Evolutionary conservation across 2,797 vertebrate species (phyloP).

Genomic region (Malurus leucopterus): DNA sequence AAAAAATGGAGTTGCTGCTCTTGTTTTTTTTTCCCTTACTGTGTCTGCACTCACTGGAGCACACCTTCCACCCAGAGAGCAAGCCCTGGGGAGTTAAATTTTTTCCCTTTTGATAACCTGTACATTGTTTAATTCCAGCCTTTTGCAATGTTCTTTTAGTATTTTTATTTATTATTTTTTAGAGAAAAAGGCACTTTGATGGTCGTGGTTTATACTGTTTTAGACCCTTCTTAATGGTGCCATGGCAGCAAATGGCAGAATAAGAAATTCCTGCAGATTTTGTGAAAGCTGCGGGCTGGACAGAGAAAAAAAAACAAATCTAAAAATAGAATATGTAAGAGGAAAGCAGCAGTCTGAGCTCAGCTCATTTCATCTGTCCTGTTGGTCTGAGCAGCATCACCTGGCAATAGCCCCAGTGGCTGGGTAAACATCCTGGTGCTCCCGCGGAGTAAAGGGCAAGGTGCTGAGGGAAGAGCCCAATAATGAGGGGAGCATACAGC

Average conservation of each 20-base stretch:
- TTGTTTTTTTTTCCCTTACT: not conserved
- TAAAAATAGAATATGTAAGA: not conserved
- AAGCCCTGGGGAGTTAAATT: not conserved
- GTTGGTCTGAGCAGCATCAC: not conserved
- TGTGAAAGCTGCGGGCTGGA: not conserved
- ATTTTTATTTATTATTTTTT: not conserved
- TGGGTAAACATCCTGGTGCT: not conserved
- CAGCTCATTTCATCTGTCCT: not conserved
- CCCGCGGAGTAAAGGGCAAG: not conserved
- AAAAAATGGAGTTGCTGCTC: not conserved
- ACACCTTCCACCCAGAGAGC: accelerated
- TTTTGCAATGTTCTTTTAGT: not conserved
- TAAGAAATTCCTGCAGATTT: not conserved
- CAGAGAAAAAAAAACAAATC: not conserved
- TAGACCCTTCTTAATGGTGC: not conserved
- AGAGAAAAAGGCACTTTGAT: not conserved
- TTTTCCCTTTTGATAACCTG: not conserved
- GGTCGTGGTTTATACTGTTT: not conserved
- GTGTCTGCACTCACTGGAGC: not conserved
- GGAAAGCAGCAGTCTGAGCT: not conserved
- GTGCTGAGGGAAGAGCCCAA: not conserved
- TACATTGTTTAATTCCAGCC: not conserved
- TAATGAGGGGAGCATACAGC: not conserved
- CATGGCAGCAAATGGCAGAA: not conserved
- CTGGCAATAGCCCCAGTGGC: not conserved